A percentile compares a stretch with the other conserved stretches of the same genome.
These are phyloP conservation scores for Ctenopoma kingsleyae DNA, from an alignment of 2,797 vertebrate genomes.

Conservation along the genomic window DNA sequence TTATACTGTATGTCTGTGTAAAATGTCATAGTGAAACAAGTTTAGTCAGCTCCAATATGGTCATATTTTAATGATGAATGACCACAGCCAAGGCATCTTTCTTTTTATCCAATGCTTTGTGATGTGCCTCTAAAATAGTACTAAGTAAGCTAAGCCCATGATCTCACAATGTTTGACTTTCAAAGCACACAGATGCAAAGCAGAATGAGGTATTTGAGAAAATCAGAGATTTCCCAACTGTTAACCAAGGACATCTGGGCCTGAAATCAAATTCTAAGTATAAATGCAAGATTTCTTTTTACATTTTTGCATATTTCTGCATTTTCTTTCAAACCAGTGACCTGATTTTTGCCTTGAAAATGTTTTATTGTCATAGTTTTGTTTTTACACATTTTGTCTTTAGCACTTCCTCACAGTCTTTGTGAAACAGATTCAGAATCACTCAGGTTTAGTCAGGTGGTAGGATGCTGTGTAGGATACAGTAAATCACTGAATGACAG, in stretches of 20 bases:
- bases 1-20: not conserved
- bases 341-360: constrained; percentile 15
- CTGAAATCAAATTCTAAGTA: constrained; percentile 37
- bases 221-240: constrained; percentile 34
- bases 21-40: not conserved
- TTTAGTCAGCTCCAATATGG: not conserved
- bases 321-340: constrained; percentile 42
- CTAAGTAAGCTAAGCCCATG: constrained; percentile 15
- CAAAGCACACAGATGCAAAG: constrained; percentile 32
- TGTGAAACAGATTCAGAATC: constrained; percentile 41
- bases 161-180: constrained; percentile 39
- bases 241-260: constrained; percentile 36
- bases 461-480: not conserved
- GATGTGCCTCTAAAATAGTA: constrained; percentile 19
- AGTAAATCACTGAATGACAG: constrained; percentile 29
- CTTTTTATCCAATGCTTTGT: not conserved
- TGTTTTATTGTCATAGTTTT: constrained; percentile 24
- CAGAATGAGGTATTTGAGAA: constrained; percentile 18
- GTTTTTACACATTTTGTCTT: constrained; percentile 17
- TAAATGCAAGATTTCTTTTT: constrained; percentile 11
- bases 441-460: constrained; percentile 46
- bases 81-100: constrained; percentile 1
- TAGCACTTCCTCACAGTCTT: constrained; percentile 19
- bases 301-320: constrained; percentile 40
- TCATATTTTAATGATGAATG: constrained; percentile 12